Percentiles rank a stretch among this genome's conserved stretches.
phyloP scores from a whole-genome alignment of 1,140 invertebrate species.

The Physella acuta region DNA sequence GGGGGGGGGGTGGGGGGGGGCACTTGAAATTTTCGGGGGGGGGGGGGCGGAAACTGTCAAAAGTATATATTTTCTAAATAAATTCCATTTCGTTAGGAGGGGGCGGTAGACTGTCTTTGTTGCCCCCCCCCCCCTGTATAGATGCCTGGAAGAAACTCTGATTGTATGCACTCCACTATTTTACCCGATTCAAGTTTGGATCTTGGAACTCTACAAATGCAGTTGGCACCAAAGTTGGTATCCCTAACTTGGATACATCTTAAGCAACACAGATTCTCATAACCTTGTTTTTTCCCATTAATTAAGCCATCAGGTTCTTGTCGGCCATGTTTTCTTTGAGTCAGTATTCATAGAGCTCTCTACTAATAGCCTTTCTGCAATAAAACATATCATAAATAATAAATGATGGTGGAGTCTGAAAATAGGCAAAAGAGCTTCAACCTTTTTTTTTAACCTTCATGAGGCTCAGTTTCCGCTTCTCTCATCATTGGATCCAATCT shows the following conservation, averaged over 20 bases:
- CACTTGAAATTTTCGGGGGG: no score
- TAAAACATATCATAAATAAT: slow-evolving; percentile 96
- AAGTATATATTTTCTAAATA: no score
- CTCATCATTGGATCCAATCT: no score
- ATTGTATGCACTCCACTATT: slow-evolving; percentile 95
- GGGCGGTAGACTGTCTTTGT: no score
- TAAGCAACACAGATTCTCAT: slow-evolving; percentile 98
- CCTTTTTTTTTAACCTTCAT: slow-evolving; percentile 98
- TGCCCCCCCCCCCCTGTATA: no score
- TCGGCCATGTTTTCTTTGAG: slow-evolving; percentile 97
- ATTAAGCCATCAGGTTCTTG: slow-evolving; percentile 96
- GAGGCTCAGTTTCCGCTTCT: slow-evolving; percentile 97
- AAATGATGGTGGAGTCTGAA: slow-evolving; percentile 98
- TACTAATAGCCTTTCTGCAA: slow-evolving; percentile 92
- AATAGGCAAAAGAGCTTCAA: slow-evolving; percentile 98
- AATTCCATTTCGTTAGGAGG: no score
- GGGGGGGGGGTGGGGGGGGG: no score
- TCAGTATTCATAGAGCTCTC: slow-evolving; percentile 97
- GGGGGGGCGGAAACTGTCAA: no score
- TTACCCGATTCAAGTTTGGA: slow-evolving; percentile 96
- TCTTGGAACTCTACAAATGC: slow-evolving; percentile 98
- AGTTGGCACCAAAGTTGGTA: slow-evolving; percentile 99
- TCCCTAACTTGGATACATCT: slow-evolving; percentile 97
- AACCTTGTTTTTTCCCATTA: slow-evolving; percentile 99
- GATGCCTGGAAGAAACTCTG: no score